Evolutionary conservation across 2,888 invertebrate genomes (phyloP).

Genomic region (Gastracanthus pulcherrimus): DNA sequence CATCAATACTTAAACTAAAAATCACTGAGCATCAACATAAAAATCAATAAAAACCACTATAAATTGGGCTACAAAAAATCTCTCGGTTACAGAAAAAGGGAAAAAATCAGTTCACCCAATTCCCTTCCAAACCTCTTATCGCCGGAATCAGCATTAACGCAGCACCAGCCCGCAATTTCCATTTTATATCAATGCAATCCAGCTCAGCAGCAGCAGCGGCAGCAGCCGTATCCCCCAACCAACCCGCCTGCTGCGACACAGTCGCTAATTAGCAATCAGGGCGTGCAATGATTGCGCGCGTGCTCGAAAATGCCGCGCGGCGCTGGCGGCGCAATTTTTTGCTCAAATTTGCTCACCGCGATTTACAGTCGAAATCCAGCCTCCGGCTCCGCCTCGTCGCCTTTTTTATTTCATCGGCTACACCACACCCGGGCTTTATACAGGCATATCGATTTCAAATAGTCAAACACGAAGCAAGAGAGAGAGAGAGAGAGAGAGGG

Average conservation of each 20-base stretch:
- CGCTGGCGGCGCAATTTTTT: slow-evolving; percentile 28
- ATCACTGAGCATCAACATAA: neutral
- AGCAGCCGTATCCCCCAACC: no score
- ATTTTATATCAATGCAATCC: slow-evolving; percentile 15
- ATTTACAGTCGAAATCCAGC: slow-evolving; percentile 4
- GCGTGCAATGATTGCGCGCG: slow-evolving; percentile 2
- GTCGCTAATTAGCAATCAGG: slow-evolving; percentile 38
- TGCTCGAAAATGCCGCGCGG: neutral
- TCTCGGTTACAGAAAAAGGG: neutral
- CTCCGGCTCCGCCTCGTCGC: neutral
- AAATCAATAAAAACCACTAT: neutral
- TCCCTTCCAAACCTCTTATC: neutral
- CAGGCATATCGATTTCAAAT: slow-evolving; percentile 20
- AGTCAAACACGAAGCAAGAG: neutral
- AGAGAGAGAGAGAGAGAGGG: no score
- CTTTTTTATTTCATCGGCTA: no score
- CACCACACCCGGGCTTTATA: neutral
- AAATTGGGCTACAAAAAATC: neutral
- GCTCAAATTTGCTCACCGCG: slow-evolving; percentile 12
- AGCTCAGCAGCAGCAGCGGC: neutral
- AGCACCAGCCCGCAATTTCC: slow-evolving; percentile 1
- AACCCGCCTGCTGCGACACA: neutral
- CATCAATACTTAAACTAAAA: no score
- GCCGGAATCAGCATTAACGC: slow-evolving; percentile 10
- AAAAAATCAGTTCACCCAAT: neutral